Percentiles rank a stretch among this genome's conserved stretches.
Evolutionary conservation across 2,888 invertebrate genomes (phyloP).

Genomic region (Nysson spinosus): DNA sequence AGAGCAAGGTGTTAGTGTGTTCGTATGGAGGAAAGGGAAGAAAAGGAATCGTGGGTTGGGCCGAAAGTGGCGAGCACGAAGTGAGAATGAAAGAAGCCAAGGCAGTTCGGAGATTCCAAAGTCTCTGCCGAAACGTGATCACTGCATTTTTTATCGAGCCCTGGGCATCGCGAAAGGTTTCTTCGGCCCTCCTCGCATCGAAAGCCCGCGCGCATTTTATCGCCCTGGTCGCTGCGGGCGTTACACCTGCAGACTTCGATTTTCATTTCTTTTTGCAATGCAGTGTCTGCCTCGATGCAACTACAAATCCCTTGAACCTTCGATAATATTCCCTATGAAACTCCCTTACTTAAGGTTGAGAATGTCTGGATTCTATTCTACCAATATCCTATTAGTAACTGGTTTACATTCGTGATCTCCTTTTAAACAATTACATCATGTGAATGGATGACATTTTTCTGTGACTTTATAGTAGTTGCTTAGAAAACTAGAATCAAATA

Average conservation of each 20-base stretch:
- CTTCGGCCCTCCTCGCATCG: constrained; percentile 41
- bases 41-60: not conserved
- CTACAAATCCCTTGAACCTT: constrained; percentile 16
- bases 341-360: no score
- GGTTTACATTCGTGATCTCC: no score
- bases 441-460: no score
- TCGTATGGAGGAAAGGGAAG: no score
- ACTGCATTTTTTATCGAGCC: constrained; percentile 61
- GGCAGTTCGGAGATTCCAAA: constrained; percentile 53
- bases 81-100: constrained; percentile 39
- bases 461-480: no score
- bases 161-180: constrained; percentile 51
- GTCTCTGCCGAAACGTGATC: constrained; percentile 63
- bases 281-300: constrained; percentile 31
- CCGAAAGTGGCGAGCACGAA: constrained; percentile 14
- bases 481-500: no score
- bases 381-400: no score
- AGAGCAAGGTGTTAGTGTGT: no score
- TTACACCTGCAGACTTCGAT: constrained; percentile 66
- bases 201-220: constrained; percentile 63
- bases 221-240: constrained; percentile 67
- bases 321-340: no score
- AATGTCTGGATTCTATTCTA: no score
- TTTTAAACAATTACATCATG: no score
- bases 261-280: constrained; percentile 42